Evolutionary conservation across 2,797 vertebrate genomes (phyloP).

Genomic region (Tragopan temminckii): DNA sequence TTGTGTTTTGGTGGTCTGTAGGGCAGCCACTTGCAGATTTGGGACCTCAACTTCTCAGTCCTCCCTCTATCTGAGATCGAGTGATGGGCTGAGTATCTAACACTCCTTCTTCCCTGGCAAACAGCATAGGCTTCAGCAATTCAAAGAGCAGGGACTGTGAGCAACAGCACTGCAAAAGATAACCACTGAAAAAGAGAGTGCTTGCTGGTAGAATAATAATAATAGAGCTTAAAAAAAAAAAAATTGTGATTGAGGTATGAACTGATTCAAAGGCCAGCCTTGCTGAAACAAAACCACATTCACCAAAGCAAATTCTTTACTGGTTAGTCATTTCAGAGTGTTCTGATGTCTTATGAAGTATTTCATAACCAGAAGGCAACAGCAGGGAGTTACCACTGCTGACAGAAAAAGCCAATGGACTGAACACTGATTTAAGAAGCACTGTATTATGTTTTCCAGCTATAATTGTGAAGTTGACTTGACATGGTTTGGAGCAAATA

Average conservation of each 20-base stretch:
- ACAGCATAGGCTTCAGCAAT: not conserved
- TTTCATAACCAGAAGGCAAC: slow-evolving; percentile 3
- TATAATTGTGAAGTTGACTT: not conserved
- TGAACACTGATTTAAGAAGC: not conserved
- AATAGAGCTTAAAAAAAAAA: not conserved
- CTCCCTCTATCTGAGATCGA: not conserved
- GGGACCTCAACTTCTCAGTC: not conserved
- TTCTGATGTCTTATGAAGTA: not conserved
- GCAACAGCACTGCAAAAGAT: not conserved
- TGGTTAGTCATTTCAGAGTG: not conserved
- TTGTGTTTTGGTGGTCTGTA: not conserved
- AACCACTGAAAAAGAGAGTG: not conserved
- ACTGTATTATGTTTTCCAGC: not conserved
- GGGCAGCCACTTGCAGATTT: not conserved
- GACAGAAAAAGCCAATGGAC: not conserved
- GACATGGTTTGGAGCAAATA: not conserved
- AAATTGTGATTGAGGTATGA: not conserved
- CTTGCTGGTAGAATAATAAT: not conserved
- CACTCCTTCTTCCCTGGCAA: not conserved
- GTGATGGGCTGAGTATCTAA: not conserved
- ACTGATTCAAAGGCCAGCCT: not conserved
- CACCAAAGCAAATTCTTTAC: not conserved
- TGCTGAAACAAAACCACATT: not conserved
- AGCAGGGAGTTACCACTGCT: not conserved
- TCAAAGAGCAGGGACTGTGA: not conserved